These are phyloP conservation scores for Phyllotreta cruciferae DNA, from an alignment of 2,888 invertebrate genomes.

Conservation along the genomic window DNA sequence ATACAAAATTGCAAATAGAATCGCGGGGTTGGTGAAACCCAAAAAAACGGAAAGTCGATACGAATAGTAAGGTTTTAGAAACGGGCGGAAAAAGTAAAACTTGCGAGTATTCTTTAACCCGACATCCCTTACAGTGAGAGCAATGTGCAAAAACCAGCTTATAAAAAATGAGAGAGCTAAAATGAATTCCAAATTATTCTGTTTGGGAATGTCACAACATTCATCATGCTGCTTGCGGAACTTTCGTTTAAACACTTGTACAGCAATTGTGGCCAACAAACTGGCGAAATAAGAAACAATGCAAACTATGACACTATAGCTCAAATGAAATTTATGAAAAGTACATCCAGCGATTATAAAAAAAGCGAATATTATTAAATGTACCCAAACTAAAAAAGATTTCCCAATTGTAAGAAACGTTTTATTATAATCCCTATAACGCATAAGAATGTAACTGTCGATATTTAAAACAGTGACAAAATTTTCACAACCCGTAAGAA, in stretches of 20 bases:
- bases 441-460: constrained; percentile 24
- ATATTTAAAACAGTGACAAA: constrained; percentile 18
- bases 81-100: too few relatives aligned
- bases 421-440: background rate
- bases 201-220: background rate
- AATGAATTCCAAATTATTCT: constrained; percentile 11
- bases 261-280: background rate
- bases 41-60: constrained; percentile 1
- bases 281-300: background rate
- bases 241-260: constrained; percentile 1
- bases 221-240: background rate
- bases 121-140: background rate
- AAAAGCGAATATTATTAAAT: constrained; percentile 10
- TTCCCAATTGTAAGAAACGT: constrained; percentile 16
- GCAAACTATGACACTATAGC: background rate
- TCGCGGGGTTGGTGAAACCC: constrained; percentile 4
- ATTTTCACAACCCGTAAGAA: constrained; percentile 17
- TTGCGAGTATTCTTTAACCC: too few relatives aligned
- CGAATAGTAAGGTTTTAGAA: background rate
- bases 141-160: constrained; percentile 3
- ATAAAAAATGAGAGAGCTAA: constrained; percentile 3
- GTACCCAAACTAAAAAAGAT: constrained; percentile 15
- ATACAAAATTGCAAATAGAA: constrained; percentile 22
- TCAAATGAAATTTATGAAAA: background rate
- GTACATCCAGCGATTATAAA: background rate